Evolutionary conservation across 2,797 vertebrate genomes (phyloP).

Genomic region (Lagorchestes hirsutus): DNA sequence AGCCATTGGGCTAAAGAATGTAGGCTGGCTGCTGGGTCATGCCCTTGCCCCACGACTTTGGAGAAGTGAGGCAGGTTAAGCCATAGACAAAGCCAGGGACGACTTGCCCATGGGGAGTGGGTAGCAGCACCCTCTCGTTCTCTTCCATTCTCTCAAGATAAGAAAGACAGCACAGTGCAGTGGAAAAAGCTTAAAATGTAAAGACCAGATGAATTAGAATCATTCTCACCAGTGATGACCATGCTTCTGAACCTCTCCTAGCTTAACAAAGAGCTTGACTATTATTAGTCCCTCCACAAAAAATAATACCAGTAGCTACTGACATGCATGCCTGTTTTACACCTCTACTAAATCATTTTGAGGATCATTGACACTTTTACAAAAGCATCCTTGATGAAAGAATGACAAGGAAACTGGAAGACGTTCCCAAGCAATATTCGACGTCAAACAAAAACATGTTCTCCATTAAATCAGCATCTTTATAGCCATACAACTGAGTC

Average conservation of each 20-base stretch:
- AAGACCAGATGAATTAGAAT: not conserved
- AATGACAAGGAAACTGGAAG: not conserved
- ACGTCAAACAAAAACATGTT: not conserved
- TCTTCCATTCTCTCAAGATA: not conserved
- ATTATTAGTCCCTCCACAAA: not conserved
- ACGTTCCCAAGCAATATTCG: not conserved
- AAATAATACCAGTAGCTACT: not conserved
- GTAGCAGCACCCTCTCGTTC: rapidly evolving
- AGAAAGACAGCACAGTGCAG: not conserved
- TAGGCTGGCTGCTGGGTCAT: not conserved
- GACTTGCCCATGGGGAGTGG: not conserved
- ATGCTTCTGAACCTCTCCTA: not conserved
- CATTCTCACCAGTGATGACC: not conserved
- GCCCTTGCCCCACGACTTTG: not conserved
- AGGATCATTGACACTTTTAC: not conserved
- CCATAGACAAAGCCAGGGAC: not conserved
- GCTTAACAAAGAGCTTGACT: not conserved
- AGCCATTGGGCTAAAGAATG: not conserved
- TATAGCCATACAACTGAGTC: not conserved
- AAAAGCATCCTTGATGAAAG: not conserved
- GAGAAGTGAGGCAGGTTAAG: not conserved
- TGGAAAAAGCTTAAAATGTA: not conserved
- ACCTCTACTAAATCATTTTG: not conserved
- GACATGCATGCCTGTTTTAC: not conserved
- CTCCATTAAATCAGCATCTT: not conserved